Evolutionary conservation across 1,140 invertebrate genomes (phyloP).

Genomic region (Ostrea denselamellosa): DNA sequence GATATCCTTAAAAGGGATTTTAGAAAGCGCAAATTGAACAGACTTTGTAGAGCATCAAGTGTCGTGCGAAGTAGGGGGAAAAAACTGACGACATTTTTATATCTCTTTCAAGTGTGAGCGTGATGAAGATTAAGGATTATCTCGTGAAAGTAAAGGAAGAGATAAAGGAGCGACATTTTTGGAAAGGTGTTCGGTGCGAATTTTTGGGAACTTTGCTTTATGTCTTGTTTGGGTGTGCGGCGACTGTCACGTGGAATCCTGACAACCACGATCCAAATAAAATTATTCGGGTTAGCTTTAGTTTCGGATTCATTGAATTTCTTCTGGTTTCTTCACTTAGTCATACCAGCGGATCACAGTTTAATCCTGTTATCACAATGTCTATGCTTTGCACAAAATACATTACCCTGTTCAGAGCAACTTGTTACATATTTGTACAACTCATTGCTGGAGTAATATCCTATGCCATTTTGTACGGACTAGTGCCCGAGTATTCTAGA

Average conservation of each 20-base stretch:
- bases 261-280: slow-evolving; percentile 38
- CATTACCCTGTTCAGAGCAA: slow-evolving; percentile 85
- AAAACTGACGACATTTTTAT: background rate
- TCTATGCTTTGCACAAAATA: slow-evolving; percentile 84
- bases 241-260: slow-evolving; percentile 49
- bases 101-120: background rate
- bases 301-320: slow-evolving; percentile 91
- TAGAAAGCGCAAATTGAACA: background rate
- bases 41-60: background rate
- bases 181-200: slow-evolving; percentile 67
- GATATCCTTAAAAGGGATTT: background rate
- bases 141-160: slow-evolving; percentile 52
- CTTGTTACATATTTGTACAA: slow-evolving; percentile 79
- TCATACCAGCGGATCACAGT: slow-evolving; percentile 68
- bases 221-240: slow-evolving; percentile 67
- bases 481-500: slow-evolving; percentile 63
- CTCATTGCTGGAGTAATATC: slow-evolving; percentile 66
- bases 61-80: background rate
- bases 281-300: slow-evolving; percentile 54
- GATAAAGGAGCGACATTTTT: slow-evolving; percentile 58
- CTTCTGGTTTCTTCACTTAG: slow-evolving; percentile 77
- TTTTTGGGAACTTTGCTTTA: slow-evolving; percentile 68
- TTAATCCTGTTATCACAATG: slow-evolving; percentile 73
- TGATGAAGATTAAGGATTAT: slow-evolving; percentile 51
- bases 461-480: slow-evolving; percentile 65